phyloP scores from a whole-genome alignment of 2,888 invertebrate genomes.

The Nasonovia ribisnigri region DNA sequence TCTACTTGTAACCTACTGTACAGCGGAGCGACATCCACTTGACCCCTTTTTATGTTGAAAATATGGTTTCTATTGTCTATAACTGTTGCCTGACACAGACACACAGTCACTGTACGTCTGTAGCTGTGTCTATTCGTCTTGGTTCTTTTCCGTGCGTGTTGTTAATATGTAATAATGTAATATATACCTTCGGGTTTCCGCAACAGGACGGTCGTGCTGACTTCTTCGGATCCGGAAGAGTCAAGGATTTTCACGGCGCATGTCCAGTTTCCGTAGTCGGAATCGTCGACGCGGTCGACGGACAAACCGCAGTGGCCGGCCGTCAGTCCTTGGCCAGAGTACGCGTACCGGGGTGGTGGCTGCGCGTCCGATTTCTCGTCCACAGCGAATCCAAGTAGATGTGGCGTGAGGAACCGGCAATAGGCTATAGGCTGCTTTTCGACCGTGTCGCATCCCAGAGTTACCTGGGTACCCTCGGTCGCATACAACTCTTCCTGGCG shows the following conservation, averaged over 20 bases:
- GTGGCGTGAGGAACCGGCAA: constrained; percentile 54
- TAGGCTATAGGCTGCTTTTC: constrained; percentile 53
- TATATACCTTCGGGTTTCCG: constrained; percentile 54
- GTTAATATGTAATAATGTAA: neutral
- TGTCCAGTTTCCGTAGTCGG: constrained; percentile 92
- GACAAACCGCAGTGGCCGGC: constrained; percentile 81
- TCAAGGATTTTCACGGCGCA: constrained; percentile 91
- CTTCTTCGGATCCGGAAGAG: constrained; percentile 74
- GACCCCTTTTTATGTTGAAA: neutral
- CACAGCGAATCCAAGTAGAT: constrained; percentile 47
- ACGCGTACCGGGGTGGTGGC: constrained; percentile 29
- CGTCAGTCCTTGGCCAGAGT: constrained; percentile 47
- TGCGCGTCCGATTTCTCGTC: constrained; percentile 39
- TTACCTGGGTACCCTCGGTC: constrained; percentile 43
- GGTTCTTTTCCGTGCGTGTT: neutral
- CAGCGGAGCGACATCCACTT: too few species aligned
- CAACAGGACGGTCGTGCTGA: constrained; percentile 42
- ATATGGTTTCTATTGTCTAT: neutral
- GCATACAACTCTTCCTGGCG: constrained; percentile 54
- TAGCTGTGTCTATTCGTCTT: too few species aligned
- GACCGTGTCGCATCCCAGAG: constrained; percentile 50
- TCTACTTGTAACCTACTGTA: too few species aligned
- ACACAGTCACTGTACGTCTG: neutral
- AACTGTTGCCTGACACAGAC: neutral
- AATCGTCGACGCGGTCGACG: constrained; percentile 84